Evolutionary conservation across 1,140 invertebrate genomes (phyloP), one percentile per base, ranked within the genome.

Genomic region (Wiebesia pumilae): DNA sequence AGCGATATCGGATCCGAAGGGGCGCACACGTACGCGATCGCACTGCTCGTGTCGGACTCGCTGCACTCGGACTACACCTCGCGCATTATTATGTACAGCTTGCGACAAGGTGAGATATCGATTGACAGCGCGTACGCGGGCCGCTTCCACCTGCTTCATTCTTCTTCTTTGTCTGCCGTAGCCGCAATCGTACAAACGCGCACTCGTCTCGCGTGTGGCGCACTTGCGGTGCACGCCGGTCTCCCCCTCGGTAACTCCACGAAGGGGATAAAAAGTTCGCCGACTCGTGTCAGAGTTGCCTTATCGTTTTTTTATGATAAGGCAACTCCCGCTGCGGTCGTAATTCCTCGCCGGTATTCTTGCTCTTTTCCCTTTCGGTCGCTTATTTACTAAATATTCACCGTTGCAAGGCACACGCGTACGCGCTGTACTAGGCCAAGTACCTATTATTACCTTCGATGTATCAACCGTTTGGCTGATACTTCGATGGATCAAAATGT

Each of bases 81-180:
- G 40, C 58, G 77, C 62, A 43, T 2, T 47, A 77, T 16, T 3
- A 3, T 35, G n/a, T 85, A 73, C 67, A 83, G 58, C 27, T 86
- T 43, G 69, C 81, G 80, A 40, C 81, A 83, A 69, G 58, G 73
- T 83, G 85, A 81, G 58, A 86, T 86, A 86, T 86, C 83, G 85
- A 86, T 86, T 86, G 80, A 79, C 81, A 38, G n/a, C 38, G 21
- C 51, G 51, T 43, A 43, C 27, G 69, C 51, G 51, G 24, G 21
- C 14, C 21, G 1, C n/a, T 14, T 24, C 27, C 10, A 38, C 35
- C 35, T 71, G 6, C 38, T 6, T 19, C 21, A 43, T 75, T 75
- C 38, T 27, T 75, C 38, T 27, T 75, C 71, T 43, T 75, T 75
- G n/a, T 75, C 71, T 43, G 24, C 3, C 24, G 1, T 33, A 35